Evolutionary conservation across 92 coral and sea anemone species (phyloP), one percentile per base, ranked within the genome.

Genomic region (Phenganax marumi): DNA sequence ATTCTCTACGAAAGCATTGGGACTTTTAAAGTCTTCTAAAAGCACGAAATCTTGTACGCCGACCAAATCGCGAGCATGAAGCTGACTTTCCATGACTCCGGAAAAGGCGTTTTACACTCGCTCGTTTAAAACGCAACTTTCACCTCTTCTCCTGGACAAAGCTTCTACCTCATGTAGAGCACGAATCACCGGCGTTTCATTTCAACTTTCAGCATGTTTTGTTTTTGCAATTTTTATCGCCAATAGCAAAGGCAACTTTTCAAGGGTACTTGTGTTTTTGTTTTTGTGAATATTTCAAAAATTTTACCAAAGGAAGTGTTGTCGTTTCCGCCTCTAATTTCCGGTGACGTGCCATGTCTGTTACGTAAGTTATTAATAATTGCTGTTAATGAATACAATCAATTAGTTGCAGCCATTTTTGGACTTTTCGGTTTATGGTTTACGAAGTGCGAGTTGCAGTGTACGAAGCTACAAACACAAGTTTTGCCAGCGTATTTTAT

Each of bases 11-110:
- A 96, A 96, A 0, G 99, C 99, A 74, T 96, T 96, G 50, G 91
- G 93, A 87, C 90, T 96, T 17, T 68, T 90, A 81, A 89, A 96
- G 81, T 96, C 96, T 61, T 96, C 99, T 25, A 96, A 89, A 65
- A 96, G 94, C 46, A 96, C 97, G 52, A 96, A 96, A 77, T 96
- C 99, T 76, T 96, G 99, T 21, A 96, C 99, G 7, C 99, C 99
- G 80, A 91, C 92, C 26, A 84, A 90, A 83, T 96, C 99, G 23
- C 99, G 82, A 8, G 97, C 97, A 60, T 93, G 95, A 50, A 95
- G 92, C 33, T 86, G 96, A 70, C 91, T 92, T 86, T 96, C 99
- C 99, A 96, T 96, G 76, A 43, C 33, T 71, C 77, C 21, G 13
- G 12, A 65, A 68, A 68, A 66, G 21, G 7, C 73, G 26, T 23